Evolutionary conservation across 2,797 vertebrate genomes (phyloP).

Genomic region (Amblyopsis hoosieri): DNA sequence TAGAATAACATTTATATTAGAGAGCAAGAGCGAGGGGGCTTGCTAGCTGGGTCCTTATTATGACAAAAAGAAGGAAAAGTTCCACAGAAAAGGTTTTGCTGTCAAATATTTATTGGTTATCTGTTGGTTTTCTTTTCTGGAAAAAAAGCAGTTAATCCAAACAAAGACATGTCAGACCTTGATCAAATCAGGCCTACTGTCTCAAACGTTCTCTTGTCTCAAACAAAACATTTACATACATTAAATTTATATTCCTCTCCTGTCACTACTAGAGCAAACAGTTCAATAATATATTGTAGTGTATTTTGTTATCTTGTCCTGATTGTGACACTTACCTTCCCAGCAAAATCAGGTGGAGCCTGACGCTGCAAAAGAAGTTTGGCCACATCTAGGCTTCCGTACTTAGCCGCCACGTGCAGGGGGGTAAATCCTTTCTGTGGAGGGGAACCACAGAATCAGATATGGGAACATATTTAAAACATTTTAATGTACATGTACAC

Average conservation of each 20-base stretch:
- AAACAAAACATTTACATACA: not conserved
- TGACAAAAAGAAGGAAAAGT: constrained; percentile 40
- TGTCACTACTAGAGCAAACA: too few relatives aligned
- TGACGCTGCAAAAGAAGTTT: constrained; percentile 91
- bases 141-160: constrained; percentile 49
- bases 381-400: constrained; percentile 94
- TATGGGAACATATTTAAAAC: not conserved
- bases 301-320: too few relatives aligned
- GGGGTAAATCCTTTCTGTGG: constrained; percentile 97
- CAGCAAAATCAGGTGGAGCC: constrained; percentile 87
- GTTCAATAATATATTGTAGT: too few relatives aligned
- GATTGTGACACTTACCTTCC: constrained; percentile 82
- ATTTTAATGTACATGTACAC: not conserved
- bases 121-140: constrained; percentile 39
- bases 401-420: constrained; percentile 94
- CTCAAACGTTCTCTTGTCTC: constrained; percentile 33
- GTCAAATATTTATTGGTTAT: constrained; percentile 36
- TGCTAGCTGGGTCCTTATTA: constrained; percentile 51
- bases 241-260: too few relatives aligned
- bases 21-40: constrained; percentile 35
- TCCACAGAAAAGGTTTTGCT: constrained; percentile 5
- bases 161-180: constrained; percentile 12
- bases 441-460: constrained; percentile 4
- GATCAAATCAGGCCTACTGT: constrained; percentile 25
- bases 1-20: constrained; percentile 43